Base-by-base conservation (phyloP, 2,888 invertebrate genomes). In the Eupelmus urozonus region DNA sequence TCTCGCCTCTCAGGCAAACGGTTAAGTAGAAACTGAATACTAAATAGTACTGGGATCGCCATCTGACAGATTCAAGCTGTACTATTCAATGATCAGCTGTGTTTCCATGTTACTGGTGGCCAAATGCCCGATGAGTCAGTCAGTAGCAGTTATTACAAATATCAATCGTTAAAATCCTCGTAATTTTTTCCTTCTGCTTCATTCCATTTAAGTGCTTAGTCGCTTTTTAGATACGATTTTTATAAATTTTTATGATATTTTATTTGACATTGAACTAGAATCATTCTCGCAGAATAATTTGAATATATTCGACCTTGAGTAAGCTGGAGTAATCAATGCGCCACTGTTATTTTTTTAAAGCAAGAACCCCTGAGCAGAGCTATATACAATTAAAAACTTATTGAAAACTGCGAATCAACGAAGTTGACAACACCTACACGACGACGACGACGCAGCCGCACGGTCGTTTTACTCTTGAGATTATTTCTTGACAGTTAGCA, bases 401-500 rank as follows among this genome's bases (percentile, higher is more conserved):
- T 65, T 40, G 57, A 27, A 42, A 9, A 60, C 20, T 51, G 16
- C n/a, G 60, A 29, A 29, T 66, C n/a, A 53, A 45, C 27, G 20
- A 71, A 57, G 66, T 66, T 77, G 53, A 77, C 18, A 72, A 57
- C 66, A 59, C 25, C 40, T 59, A 49, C 18, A 34, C 53, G 18
- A 76, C 70, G 29, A 59, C 74, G 42, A 42, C 69, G 49, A 78
- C 72, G 65, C 51, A 59, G 53, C 69, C 55, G 40, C 55, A 57
- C 13, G 23, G 59, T 59, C 11, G 40, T 78, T 75, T 69, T 62
- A 62, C 40, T 76, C 78, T 73, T 23, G 59, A 82, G 79, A 82
- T 84, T 89, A 84, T 77, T 82, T 83, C 80, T 82, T 74, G 78
- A 80, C 69, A 85, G 82, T 86, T 87, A 91, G 89, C 93, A 94